A percentile compares a stretch with the other conserved stretches of the same genome.
These are phyloP conservation scores for Papilio xuthus DNA, from an alignment of 1,140 invertebrate genomes.

Conservation along the genomic window DNA sequence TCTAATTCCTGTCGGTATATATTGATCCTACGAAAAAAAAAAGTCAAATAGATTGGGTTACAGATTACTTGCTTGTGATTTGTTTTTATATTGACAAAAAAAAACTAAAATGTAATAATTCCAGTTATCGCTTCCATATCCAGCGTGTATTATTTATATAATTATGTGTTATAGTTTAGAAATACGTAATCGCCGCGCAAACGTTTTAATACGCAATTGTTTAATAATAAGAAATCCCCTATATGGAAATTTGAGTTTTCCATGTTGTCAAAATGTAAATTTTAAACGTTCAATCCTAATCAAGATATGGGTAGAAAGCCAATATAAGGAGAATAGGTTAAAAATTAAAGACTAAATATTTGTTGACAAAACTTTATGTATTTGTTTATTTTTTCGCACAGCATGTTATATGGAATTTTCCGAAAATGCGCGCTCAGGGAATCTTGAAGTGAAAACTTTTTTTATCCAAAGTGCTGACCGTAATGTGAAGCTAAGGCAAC, in stretches of 20 bases:
- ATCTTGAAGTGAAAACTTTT: neutral
- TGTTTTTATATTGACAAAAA: constrained; percentile 23
- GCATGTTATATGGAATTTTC: constrained; percentile 28
- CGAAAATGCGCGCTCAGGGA: constrained; percentile 17
- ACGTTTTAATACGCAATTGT: constrained; percentile 19
- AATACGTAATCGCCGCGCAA: constrained; percentile 37
- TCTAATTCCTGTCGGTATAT: constrained; percentile 34
- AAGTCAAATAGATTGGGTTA: constrained; percentile 13
- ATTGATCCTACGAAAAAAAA: constrained; percentile 40
- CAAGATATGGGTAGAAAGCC: neutral
- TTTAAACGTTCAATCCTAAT: neutral
- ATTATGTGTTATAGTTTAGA: neutral
- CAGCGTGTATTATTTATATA: neutral
- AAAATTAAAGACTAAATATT: constrained; percentile 16
- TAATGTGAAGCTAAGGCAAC: constrained; percentile 33
- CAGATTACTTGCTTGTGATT: neutral
- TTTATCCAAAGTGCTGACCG: neutral
- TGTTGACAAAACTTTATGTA: neutral
- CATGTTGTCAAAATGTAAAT: neutral
- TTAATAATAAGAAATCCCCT: constrained; percentile 11
- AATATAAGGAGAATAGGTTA: neutral
- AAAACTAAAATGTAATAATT: neutral
- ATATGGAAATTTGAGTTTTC: neutral
- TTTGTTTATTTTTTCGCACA: constrained; percentile 31
- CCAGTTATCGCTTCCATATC: neutral